These are phyloP conservation scores for Crotophaga sulcirostris DNA, from an alignment of 2,113 vertebrate species.

Conservation along the genomic window DNA sequence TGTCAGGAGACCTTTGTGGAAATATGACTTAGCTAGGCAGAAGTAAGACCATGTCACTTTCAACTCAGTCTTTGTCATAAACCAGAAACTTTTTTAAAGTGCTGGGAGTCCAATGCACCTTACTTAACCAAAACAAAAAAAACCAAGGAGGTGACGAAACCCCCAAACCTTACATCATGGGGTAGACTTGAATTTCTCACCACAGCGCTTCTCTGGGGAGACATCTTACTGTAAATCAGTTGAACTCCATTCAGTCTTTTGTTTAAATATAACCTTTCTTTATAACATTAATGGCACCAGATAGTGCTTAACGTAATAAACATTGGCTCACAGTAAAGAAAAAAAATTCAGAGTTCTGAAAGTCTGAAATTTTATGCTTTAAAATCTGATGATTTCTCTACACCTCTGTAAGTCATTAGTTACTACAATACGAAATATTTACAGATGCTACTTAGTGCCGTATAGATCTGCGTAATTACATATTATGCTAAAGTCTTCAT, in stretches of 20 bases:
- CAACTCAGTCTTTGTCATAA: background rate
- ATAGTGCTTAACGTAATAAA: background rate
- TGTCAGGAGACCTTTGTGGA: background rate
- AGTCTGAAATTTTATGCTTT: background rate
- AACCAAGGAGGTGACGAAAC: background rate
- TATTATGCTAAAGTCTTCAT: background rate
- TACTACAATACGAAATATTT: background rate
- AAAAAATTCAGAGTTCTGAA: background rate
- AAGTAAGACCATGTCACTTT: background rate
- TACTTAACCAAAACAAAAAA: background rate
- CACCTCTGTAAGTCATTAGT: background rate
- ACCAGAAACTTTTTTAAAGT: background rate
- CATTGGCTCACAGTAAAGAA: background rate
- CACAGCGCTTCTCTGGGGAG: background rate
- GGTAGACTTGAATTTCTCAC: background rate
- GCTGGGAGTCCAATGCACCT: background rate
- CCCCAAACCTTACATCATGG: background rate
- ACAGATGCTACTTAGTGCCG: background rate
- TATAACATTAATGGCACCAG: background rate
- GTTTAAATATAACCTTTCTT: background rate
- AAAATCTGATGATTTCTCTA: background rate
- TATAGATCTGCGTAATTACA: background rate
- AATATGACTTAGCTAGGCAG: background rate
- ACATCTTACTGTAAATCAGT: background rate
- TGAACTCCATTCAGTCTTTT: background rate